Base-by-base conservation (phyloP, 2,888 invertebrate species). In the Mechanitis messenoides region DNA sequence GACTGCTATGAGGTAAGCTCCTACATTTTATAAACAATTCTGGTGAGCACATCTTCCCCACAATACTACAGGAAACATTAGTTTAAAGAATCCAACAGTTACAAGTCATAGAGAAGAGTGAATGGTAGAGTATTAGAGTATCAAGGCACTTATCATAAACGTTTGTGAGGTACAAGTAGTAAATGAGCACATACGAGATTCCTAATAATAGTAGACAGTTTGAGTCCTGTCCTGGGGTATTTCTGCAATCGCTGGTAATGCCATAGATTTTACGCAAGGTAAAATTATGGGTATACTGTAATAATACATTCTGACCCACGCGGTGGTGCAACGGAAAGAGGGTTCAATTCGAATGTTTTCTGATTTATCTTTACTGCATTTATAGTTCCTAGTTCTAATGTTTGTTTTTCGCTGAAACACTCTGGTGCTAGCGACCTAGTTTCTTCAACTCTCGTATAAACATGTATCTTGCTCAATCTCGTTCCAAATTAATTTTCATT, bases 301-400 rank as follows among this genome's bases (percentile, higher is more conserved):
- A 66, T 66, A 62, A 68, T 64, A 60, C 58, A 68, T 62, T 64
- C 62, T 50, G 59, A 65, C 56, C 62, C 62, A 64, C 62, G 58
- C 62, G 57, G 55, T 47, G 55, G 55, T 38, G 35, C 45, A 57
- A 47, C 46, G 55, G 57, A 61, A 66, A 47, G 55, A 60, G 57
- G 46, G 62, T 59, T 65, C 58, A 63, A 61, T 47, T 50, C 62
- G 33, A 58, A 66, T 62, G 62, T 20, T 64, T 55, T 47, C 60
- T 33, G 46, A 56, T 58, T 61, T 31, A 12, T 3, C 12, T 50
- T 35, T 38, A 53, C 35, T 59, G 45, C 46, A 38, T 33, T 50
- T 11, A 50, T 60, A 56, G 33, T 20, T n/a, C 53, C 53, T 60
- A 56, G 28, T 60, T 56, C 47, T 42, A 9, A 42, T 61, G 56